Conservation (phyloP, 2,113 vertebrate species). For the Macaca mulatta region DNA sequence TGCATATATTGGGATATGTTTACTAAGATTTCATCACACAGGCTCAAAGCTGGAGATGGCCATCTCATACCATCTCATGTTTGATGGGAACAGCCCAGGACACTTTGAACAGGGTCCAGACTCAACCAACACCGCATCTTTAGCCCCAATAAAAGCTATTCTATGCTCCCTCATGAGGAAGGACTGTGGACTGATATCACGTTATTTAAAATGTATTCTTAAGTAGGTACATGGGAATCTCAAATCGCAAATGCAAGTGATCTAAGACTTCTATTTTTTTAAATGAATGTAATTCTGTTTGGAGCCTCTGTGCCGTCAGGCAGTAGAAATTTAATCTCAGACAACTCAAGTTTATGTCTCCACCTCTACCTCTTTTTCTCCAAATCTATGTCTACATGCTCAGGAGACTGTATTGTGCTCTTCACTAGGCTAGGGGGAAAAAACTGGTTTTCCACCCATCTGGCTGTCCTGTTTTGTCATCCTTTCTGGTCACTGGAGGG, state of each 20-base stretch:
- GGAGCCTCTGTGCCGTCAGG: not conserved
- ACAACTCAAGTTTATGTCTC: not conserved
- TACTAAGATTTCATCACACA: not conserved
- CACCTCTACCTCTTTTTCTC: not conserved
- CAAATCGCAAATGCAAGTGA: not conserved
- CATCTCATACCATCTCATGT: not conserved
- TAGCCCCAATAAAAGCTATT: not conserved
- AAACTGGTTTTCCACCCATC: not conserved
- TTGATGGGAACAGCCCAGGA: not conserved
- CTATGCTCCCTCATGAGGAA: not conserved
- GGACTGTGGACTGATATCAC: not conserved
- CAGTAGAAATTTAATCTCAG: not conserved
- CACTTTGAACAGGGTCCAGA: not conserved
- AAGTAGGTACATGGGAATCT: not conserved
- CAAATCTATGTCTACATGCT: not conserved
- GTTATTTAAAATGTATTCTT: not conserved
- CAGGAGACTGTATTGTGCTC: not conserved
- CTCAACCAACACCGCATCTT: not conserved
- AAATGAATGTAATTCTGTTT: not conserved
- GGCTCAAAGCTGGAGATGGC: not conserved
- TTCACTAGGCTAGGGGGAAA: not conserved
- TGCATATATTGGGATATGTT: not conserved
- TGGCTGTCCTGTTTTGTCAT: not conserved
- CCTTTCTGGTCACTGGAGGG: not conserved
- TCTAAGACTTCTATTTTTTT: not conserved